Evolutionary conservation across 2,888 invertebrate species (phyloP).

Genomic region (Limnephilus marmoratus): DNA sequence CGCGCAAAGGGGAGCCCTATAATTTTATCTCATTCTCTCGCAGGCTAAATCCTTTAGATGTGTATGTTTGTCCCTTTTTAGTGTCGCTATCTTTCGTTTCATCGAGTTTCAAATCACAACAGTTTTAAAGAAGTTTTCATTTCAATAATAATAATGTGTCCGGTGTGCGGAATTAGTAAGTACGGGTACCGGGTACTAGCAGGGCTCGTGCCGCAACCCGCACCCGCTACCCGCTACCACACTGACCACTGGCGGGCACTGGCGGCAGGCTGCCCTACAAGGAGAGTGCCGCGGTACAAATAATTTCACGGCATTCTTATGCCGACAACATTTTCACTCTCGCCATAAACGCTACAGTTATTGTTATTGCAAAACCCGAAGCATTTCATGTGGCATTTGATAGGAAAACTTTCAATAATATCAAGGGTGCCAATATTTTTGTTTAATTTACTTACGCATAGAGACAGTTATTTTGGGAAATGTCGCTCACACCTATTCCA

Average conservation of each 20-base stretch:
- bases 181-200: background rate
- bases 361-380: background rate
- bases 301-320: slow-evolving; percentile 22
- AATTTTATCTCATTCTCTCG: no score
- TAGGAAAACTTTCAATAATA: background rate
- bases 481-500: no score
- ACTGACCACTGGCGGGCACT: no score
- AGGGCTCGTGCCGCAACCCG: background rate
- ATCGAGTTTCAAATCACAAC: no score
- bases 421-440: background rate
- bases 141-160: background rate
- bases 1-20: no score
- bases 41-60: no score
- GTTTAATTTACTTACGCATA: background rate
- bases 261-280: background rate
- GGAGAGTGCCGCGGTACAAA: slow-evolving; percentile 26
- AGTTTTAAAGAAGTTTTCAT: no score
- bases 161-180: background rate
- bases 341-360: background rate
- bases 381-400: background rate
- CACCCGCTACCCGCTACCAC: background rate
- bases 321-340: background rate
- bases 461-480: no score
- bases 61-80: no score
- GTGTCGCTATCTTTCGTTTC: no score